Percentiles rank a stretch among this genome's conserved stretches.
Conservation (phyloP, 2,113 vertebrate species). For the Vulpes lagopus region DNA sequence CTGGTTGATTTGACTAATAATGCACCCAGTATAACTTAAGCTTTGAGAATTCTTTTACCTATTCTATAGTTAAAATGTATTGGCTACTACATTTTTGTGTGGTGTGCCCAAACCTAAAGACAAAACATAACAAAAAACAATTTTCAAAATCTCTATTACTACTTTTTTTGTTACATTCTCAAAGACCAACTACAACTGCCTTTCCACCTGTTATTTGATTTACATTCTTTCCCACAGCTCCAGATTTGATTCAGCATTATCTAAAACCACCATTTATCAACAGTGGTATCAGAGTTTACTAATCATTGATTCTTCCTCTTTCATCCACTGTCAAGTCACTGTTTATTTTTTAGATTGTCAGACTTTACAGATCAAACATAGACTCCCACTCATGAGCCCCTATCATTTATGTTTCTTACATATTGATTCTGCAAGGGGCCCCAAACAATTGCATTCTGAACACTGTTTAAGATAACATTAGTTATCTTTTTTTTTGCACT, state of each 20-base stretch:
- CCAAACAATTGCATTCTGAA: background rate
- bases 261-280: constrained; percentile 66
- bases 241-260: constrained; percentile 3
- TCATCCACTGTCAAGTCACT: constrained; percentile 78
- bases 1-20: constrained; percentile 47
- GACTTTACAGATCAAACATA: constrained; percentile 74
- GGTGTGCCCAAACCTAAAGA: constrained; percentile 26
- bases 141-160: background rate
- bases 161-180: background rate
- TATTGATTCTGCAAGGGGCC: constrained; percentile 58
- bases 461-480: background rate
- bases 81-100: background rate
- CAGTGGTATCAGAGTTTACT: constrained; percentile 70
- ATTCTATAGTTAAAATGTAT: background rate
- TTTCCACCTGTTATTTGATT: constrained; percentile 22
- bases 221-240: constrained; percentile 61
- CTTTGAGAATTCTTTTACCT: constrained; percentile 45
- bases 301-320: constrained; percentile 81
- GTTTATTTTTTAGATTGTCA: constrained; percentile 74
- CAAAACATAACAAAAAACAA: background rate
- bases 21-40: background rate
- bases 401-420: constrained; percentile 31
- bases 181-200: background rate
- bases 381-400: constrained; percentile 47
- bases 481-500: constrained; percentile 1